Evolutionary conservation across 1,140 invertebrate species (phyloP).

Genomic region (Leptinotarsa lineolata): DNA sequence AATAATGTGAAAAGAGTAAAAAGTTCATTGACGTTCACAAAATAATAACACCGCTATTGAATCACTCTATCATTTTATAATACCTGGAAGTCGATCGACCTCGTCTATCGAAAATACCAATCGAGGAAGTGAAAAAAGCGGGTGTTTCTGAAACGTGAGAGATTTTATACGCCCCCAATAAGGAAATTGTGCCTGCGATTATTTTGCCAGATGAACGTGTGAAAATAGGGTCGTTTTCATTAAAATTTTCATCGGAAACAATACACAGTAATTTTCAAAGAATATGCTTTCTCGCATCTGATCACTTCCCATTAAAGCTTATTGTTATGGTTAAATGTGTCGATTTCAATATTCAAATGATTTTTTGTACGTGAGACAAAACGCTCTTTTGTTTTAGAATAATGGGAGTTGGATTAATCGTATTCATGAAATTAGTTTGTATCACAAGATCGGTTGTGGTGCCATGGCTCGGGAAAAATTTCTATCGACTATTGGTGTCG

Average conservation of each 20-base stretch:
- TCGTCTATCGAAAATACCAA: background rate
- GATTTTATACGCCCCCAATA: constrained; percentile 2
- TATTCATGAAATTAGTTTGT: background rate
- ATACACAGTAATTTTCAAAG: background rate
- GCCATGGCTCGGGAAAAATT: background rate
- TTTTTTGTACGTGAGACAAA: background rate
- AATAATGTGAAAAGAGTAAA: too few relatives aligned
- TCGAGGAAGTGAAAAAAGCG: background rate
- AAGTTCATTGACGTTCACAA: too few relatives aligned
- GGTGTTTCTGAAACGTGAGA: constrained; percentile 5
- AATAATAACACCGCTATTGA: background rate
- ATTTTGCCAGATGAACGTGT: background rate
- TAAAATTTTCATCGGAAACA: background rate
- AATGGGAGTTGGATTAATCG: background rate
- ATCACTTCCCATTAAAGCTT: constrained; percentile 1
- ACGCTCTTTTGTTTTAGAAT: background rate
- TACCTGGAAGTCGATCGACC: background rate
- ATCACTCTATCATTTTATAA: background rate
- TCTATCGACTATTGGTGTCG: background rate
- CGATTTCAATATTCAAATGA: background rate
- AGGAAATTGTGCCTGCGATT: background rate
- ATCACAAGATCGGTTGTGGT: background rate
- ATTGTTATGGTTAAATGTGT: constrained; percentile 5
- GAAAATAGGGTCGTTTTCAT: constrained; percentile 1
- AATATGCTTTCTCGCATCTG: constrained; percentile 1